A percentile compares a stretch with the other conserved stretches of the same genome.
Conservation (phyloP, 2,888 invertebrate species). For the Chrysina gloriosa region DNA sequence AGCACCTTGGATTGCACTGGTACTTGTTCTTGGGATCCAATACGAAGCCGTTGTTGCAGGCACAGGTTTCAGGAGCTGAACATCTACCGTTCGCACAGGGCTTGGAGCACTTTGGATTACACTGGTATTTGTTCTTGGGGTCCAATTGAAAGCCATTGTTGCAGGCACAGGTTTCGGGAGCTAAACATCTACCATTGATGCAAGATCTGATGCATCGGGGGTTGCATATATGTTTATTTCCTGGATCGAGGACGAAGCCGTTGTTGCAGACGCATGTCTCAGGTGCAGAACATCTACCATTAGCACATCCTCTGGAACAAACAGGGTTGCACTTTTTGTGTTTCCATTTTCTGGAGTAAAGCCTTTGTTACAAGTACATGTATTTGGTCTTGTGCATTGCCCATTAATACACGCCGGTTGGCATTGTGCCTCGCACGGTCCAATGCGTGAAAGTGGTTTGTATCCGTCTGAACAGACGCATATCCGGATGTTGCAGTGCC, state of each 20-base stretch:
- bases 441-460: slow-evolving; percentile 46
- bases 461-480: neutral
- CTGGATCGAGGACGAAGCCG: slow-evolving; percentile 45
- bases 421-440: slow-evolving; percentile 61
- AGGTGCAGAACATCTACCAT: slow-evolving; percentile 61
- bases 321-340: slow-evolving; percentile 47
- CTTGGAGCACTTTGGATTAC: slow-evolving; percentile 53
- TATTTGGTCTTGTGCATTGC: neutral
- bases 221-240: slow-evolving; percentile 8
- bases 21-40: slow-evolving; percentile 12
- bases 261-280: slow-evolving; percentile 68
- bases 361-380: neutral
- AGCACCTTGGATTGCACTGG: slow-evolving; percentile 45
- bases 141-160: slow-evolving; percentile 33
- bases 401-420: neutral
- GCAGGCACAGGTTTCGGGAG: slow-evolving; percentile 40
- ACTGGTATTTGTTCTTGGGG: slow-evolving; percentile 47
- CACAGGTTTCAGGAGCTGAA: slow-evolving; percentile 46
- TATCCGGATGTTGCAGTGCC: neutral
- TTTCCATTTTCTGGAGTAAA: neutral
- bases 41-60: slow-evolving; percentile 39
- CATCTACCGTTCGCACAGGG: slow-evolving; percentile 51
- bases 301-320: slow-evolving; percentile 57
- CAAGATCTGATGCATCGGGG: slow-evolving; percentile 38
- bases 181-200: slow-evolving; percentile 37